phyloP scores from a whole-genome alignment of 1,140 invertebrate genomes.

The Hypothenemus hampei region DNA sequence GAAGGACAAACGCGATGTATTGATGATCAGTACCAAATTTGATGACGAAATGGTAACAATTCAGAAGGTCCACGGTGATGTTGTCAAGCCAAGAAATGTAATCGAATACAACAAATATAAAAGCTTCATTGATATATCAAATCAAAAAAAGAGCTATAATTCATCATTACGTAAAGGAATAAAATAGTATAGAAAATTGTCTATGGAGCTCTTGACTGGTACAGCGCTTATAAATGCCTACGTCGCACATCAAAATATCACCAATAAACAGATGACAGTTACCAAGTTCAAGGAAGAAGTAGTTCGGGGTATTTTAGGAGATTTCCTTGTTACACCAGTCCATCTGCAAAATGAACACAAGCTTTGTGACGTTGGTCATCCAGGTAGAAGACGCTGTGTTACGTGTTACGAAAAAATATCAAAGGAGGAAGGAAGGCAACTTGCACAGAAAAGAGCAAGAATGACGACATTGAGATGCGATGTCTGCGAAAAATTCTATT shows the following conservation, averaged over 20 bases:
- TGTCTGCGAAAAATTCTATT: conserved; percentile 13
- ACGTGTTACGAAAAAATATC: conserved; percentile 9
- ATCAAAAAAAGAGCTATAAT: conserved; percentile 41
- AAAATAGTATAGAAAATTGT: conserved; percentile 43
- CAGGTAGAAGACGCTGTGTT: conserved; percentile 11
- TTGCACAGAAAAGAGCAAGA: not conserved
- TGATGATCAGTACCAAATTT: conserved; percentile 30
- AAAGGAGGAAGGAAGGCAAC: conserved; percentile 3
- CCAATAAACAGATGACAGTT: conserved; percentile 17
- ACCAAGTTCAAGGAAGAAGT: conserved; percentile 16
- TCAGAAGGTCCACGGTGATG: not conserved
- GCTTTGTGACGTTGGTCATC: conserved; percentile 1
- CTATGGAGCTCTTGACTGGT: too few relatives aligned
- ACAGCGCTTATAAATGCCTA: too few relatives aligned
- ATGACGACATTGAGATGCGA: too few relatives aligned
- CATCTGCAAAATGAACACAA: not conserved
- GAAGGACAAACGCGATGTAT: conserved; percentile 35
- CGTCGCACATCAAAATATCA: conserved; percentile 27
- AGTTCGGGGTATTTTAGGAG: not conserved
- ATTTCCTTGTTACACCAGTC: not conserved
- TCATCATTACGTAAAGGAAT: conserved; percentile 36
- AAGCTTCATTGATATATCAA: conserved; percentile 26
- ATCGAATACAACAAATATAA: conserved; percentile 27
- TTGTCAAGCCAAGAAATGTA: conserved; percentile 12
- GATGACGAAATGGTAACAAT: conserved; percentile 18